Percentiles rank a stretch among this genome's conserved stretches.
These are phyloP conservation scores for Danio kyathit DNA, from an alignment of 2,797 vertebrate species.

Conservation along the genomic window DNA sequence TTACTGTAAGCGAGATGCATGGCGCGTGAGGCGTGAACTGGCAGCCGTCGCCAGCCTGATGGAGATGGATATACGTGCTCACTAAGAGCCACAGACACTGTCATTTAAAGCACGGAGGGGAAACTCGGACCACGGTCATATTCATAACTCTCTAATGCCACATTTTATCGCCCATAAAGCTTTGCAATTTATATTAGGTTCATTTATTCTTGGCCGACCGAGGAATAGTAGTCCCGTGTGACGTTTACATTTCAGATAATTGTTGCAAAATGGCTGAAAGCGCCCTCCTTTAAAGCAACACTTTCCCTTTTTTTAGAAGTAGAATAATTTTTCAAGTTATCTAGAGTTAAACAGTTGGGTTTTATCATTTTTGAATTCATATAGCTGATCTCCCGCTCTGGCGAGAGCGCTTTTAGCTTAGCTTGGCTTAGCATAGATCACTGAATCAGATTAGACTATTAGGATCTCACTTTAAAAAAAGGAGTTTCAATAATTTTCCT, in stretches of 20 bases:
- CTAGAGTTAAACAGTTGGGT: too few species aligned
- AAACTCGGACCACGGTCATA: constrained; percentile 9
- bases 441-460: too few species aligned
- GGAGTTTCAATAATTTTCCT: too few species aligned
- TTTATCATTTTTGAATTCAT: too few species aligned
- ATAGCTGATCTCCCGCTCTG: too few species aligned
- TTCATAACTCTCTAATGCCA: constrained; percentile 37
- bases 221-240: constrained; percentile 19
- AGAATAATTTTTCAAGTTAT: too few species aligned
- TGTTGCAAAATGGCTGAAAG: neutral
- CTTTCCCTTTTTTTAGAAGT: too few species aligned
- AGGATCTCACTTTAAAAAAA: too few species aligned
- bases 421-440: too few species aligned
- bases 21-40: constrained; percentile 74
- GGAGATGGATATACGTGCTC: constrained; percentile 74
- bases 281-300: neutral
- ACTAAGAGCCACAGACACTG: constrained; percentile 36
- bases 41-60: constrained; percentile 75
- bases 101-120: constrained; percentile 6
- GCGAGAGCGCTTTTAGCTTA: too few species aligned
- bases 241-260: constrained; percentile 28
- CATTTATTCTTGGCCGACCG: constrained; percentile 20
- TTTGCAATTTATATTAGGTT: constrained; percentile 39
- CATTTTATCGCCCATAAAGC: constrained; percentile 36
- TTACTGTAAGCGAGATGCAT: constrained; percentile 74